These are phyloP conservation scores for Paradisaea rubra DNA, from an alignment of 2,113 vertebrate species.

Conservation along the genomic window DNA sequence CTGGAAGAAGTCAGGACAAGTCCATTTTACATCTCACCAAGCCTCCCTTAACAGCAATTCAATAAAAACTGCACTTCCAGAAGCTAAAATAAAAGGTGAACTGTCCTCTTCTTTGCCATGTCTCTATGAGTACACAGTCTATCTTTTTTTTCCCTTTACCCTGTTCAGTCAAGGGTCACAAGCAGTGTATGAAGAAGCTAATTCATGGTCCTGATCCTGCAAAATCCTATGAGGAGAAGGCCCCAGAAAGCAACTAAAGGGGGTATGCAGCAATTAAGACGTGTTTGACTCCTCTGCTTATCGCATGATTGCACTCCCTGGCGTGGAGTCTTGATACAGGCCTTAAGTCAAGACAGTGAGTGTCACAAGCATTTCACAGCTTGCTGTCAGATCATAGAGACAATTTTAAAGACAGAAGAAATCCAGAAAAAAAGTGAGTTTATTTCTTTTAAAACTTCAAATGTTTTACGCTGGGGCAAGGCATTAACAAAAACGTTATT, in stretches of 20 bases:
- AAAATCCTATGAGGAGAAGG: not conserved
- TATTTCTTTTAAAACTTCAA: not conserved
- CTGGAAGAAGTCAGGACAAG: not conserved
- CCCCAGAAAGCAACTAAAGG: not conserved
- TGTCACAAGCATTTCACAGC: conserved; percentile 7
- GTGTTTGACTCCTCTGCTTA: not conserved
- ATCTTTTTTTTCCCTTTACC: not conserved
- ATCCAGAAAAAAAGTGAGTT: not conserved
- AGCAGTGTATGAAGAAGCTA: not conserved
- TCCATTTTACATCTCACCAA: not conserved
- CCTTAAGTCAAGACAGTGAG: not conserved
- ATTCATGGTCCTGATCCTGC: not conserved
- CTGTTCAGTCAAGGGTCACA: not conserved
- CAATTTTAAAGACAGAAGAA: not conserved
- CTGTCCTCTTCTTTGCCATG: not conserved
- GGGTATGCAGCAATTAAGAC: not conserved
- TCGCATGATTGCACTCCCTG: not conserved
- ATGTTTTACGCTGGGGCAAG: not conserved
- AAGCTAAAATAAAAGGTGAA: not conserved
- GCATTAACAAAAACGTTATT: not conserved
- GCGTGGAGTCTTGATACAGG: not conserved
- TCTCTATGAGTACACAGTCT: not conserved
- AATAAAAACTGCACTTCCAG: not conserved
- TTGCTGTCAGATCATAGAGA: not conserved
- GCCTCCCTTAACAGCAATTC: not conserved